Evolutionary conservation across 64 coral and sea anemone genomes (phyloP).

Genomic region (Stichodactyla helianthus): DNA sequence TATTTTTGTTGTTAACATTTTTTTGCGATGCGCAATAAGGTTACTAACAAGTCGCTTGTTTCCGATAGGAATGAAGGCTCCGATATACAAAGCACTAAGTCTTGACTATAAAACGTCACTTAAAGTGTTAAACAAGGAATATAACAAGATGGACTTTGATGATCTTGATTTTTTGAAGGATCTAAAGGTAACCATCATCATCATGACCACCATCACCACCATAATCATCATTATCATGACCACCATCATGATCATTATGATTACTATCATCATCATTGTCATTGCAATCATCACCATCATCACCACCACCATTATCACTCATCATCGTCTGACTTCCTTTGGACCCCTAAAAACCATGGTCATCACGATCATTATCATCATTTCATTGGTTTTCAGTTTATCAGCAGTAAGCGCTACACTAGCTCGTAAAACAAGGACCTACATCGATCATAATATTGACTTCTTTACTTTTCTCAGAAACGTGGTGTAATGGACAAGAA

Average conservation of each 20-base stretch:
- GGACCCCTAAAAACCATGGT: background rate
- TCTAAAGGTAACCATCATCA: constrained; percentile 34
- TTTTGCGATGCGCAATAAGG: no score
- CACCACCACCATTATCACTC: background rate
- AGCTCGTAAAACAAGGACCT: background rate
- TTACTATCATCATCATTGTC: background rate
- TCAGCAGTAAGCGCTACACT: background rate
- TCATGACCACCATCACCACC: background rate
- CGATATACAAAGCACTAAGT: constrained; percentile 82
- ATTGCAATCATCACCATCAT: background rate
- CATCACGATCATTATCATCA: background rate
- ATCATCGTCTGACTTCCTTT: background rate
- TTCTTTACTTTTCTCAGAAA: constrained; percentile 49
- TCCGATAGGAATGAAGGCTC: constrained; percentile 58
- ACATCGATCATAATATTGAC: background rate
- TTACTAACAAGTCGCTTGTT: background rate
- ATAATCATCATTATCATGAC: background rate
- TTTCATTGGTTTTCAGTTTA: background rate
- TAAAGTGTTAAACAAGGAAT: constrained; percentile 84
- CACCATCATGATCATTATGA: background rate
- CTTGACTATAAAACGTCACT: constrained; percentile 70
- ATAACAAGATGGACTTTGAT: constrained; percentile 69
- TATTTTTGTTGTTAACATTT: no score
- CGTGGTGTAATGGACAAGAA: constrained; percentile 71
- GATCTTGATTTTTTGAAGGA: constrained; percentile 70